Evolutionary conservation across 2,888 invertebrate species (phyloP).

Genomic region (Stenodera caucasica): DNA sequence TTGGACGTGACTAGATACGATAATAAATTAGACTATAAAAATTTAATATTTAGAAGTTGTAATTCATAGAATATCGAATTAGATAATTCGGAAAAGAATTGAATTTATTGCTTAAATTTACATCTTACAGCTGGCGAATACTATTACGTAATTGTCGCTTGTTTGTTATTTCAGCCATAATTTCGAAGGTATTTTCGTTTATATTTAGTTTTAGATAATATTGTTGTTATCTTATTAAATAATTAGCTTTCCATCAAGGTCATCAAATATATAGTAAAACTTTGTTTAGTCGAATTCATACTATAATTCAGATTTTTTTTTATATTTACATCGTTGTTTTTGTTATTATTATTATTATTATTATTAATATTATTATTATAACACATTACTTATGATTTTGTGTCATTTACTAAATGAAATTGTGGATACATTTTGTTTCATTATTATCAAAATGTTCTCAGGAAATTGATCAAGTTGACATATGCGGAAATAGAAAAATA

Average conservation of each 20-base stretch:
- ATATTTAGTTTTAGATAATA: not conserved
- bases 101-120: not conserved
- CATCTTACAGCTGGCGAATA: not conserved
- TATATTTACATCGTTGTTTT: not conserved
- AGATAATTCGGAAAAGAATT: not conserved
- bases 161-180: not conserved
- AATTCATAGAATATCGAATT: too few species aligned
- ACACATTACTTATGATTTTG: not conserved
- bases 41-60: too few species aligned
- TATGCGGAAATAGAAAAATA: constrained; percentile 2
- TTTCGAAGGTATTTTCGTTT: not conserved
- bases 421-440: not conserved
- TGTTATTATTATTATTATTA: too few species aligned
- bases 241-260: constrained; percentile 1
- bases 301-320: not conserved
- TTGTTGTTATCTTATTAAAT: constrained; percentile 1
- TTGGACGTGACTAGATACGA: too few species aligned
- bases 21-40: too few species aligned
- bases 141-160: not conserved
- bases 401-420: not conserved
- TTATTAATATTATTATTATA: too few species aligned
- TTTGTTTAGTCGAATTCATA: not conserved
- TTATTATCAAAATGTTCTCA: not conserved
- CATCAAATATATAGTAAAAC: not conserved
- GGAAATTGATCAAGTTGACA: not conserved